Evolutionary conservation across 2,888 invertebrate genomes (phyloP), one percentile per base, ranked within the genome.

Genomic region (Tupiocoris notatus): DNA sequence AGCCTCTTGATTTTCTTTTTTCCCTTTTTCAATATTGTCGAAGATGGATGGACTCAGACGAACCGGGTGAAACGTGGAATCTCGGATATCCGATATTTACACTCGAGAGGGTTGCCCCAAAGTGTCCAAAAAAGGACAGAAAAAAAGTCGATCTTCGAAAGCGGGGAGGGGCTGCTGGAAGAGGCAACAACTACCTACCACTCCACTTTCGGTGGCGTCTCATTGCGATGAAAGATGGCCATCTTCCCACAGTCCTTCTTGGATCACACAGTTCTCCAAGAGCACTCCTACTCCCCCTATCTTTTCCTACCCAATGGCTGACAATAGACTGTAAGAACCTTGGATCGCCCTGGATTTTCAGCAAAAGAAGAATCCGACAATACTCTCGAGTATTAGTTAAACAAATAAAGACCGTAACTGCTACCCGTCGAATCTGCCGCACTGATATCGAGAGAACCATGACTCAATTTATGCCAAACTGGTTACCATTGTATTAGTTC

Each of bases 221-320:
- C 39, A 39, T 70, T 73, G 22, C 73, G 73, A 73, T 73, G 73
- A 73, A 73, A 73, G 73, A 73, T 73, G 73, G 73, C 25, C 63
- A 16, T 61, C 73, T 73, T 73, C 73, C 63, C 73, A 73, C 73
- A 73, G 63, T 61, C 61, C 57, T 73, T 54, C 39, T 39, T 12
- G 12, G 39, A 39, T 39, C 39, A 39, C 39, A 39, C 39, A 39
- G 39, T 39, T 7, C 6, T 12, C 39, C 3, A 39, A 39, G 12
- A 12, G 39, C 3, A 39, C 39, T 39, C 20, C 59, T 20, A 6
- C 20, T 59, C 59, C 59, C 59, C 3, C 16, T 20, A 12, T 54
- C 54, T n/a, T n/a, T n/a, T n/a, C 3, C 39, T 39, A 12, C 39
- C 39, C 39, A 3, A 39, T n/a, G n/a, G 39, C 39, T 39, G 39